A percentile compares a stretch with the other conserved stretches of the same genome.
Evolutionary conservation across 2,113 vertebrate genomes (phyloP).

Genomic region (Alligator sinensis): DNA sequence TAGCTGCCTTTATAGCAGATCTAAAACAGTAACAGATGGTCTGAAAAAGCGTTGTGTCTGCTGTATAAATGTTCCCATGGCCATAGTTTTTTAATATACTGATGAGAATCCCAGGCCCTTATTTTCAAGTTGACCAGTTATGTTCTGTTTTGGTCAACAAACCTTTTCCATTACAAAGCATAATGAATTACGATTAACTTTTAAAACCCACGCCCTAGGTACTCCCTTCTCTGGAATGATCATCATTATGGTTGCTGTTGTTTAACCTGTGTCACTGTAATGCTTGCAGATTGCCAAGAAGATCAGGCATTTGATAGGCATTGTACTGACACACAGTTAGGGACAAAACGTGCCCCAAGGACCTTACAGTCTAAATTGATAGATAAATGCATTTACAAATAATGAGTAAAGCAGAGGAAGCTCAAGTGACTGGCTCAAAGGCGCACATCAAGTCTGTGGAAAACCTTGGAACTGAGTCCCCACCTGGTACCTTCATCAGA

Average conservation of each 20-base stretch:
- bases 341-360: not conserved
- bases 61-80: not conserved
- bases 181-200: not conserved
- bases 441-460: not conserved
- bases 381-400: not conserved
- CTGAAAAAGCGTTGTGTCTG: not conserved
- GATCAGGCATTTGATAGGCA: not conserved
- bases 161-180: not conserved
- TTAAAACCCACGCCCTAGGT: fast-evolving
- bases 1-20: not conserved
- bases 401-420: not conserved
- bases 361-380: not conserved
- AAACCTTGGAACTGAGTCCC: not conserved
- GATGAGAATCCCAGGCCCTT: not conserved
- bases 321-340: fast-evolving
- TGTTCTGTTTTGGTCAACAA: not conserved
- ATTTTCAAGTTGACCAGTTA: not conserved
- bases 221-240: not conserved
- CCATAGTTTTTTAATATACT: not conserved
- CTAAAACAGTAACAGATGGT: conserved; percentile 38
- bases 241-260: fast-evolving
- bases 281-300: not conserved
- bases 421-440: not conserved
- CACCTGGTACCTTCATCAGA: not conserved
- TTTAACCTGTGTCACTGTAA: not conserved